phyloP scores from a whole-genome alignment of 2,113 vertebrate genomes.

The Lepidothrix coronata region DNA sequence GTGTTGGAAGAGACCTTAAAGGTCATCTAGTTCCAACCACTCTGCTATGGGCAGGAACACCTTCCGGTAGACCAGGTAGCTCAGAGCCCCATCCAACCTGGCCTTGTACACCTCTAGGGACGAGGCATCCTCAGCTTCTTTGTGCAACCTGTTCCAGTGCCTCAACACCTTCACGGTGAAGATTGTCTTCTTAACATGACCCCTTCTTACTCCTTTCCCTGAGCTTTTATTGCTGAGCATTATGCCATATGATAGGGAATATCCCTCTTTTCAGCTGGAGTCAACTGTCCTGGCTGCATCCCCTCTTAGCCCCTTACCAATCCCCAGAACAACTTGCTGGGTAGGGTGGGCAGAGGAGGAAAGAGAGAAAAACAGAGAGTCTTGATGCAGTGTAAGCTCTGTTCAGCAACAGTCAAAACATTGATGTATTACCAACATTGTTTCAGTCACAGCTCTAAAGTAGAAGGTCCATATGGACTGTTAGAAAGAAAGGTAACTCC shows the following conservation, averaged over 20 bases:
- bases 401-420: neutral
- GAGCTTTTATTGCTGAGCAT: neutral
- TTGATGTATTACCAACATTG: fast-evolving
- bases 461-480: fast-evolving
- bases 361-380: neutral
- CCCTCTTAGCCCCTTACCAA: neutral
- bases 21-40: neutral
- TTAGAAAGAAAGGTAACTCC: neutral
- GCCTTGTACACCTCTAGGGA: neutral
- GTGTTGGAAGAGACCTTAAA: neutral
- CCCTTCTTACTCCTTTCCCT: neutral
- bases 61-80: neutral
- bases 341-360: neutral
- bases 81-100: neutral
- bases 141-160: neutral
- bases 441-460: neutral
- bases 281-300: neutral
- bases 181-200: neutral
- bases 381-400: neutral
- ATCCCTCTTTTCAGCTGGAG: neutral
- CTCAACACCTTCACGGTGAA: neutral
- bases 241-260: neutral
- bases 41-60: too few relatives aligned
- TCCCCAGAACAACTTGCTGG: neutral
- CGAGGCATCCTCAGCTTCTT: neutral